Conservation (phyloP, 1,140 invertebrate species). For the Maniola jurtina region DNA sequence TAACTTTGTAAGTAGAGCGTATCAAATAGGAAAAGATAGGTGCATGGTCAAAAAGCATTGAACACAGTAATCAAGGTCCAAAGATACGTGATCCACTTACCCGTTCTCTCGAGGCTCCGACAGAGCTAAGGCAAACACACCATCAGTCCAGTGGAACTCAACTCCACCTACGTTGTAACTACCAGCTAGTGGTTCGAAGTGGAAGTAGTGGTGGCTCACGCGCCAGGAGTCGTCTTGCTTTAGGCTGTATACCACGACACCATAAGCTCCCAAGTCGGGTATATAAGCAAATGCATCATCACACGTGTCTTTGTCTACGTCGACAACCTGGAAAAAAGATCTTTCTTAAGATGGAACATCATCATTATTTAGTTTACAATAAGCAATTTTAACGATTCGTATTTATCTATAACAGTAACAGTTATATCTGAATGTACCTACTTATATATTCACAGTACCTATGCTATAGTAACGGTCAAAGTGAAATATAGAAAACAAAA, state of each 20-base stretch:
- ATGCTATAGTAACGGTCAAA: too few relatives aligned
- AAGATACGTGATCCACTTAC: constrained; percentile 44
- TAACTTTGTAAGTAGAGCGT: constrained; percentile 24
- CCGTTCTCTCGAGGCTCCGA: constrained; percentile 80
- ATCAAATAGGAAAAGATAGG: constrained; percentile 1
- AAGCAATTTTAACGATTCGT: too few relatives aligned
- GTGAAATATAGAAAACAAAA: background rate
- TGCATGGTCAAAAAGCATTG: background rate
- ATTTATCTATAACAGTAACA: too few relatives aligned
- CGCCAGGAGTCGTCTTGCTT: constrained; percentile 87
- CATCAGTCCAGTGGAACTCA: constrained; percentile 89
- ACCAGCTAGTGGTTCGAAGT: constrained; percentile 87
- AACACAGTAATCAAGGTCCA: constrained; percentile 15
- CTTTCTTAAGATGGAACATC: too few relatives aligned
- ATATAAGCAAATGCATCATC: constrained; percentile 87
- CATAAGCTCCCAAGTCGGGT: constrained; percentile 86
- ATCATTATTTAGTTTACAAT: background rate
- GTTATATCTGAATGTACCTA: too few relatives aligned
- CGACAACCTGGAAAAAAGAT: constrained; percentile 80
- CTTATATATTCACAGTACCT: too few relatives aligned
- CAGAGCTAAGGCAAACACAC: constrained; percentile 84
- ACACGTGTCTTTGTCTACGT: constrained; percentile 83
- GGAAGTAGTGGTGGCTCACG: constrained; percentile 88
- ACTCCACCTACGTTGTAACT: constrained; percentile 85
- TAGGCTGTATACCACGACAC: constrained; percentile 86